Evolutionary conservation across 2,113 vertebrate genomes (phyloP).

Genomic region (Aldabrachelys gigantea): DNA sequence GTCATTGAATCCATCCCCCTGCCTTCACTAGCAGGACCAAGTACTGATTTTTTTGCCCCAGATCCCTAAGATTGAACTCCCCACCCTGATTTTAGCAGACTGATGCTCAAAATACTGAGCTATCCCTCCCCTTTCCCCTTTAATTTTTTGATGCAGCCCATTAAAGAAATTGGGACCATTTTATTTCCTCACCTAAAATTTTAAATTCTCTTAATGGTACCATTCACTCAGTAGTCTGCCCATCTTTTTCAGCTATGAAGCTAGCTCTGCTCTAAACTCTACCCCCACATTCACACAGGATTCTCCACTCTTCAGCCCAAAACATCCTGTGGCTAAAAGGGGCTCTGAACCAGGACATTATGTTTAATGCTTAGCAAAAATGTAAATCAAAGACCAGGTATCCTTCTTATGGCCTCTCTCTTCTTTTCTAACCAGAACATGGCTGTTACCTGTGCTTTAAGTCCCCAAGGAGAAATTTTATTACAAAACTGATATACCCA

Average conservation of each 20-base stretch:
- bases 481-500: neutral
- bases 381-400: accelerated
- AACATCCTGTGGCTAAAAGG: neutral
- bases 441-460: neutral
- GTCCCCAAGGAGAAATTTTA: neutral
- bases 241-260: neutral
- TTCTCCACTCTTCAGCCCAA: neutral
- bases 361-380: neutral
- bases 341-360: neutral
- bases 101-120: too few relatives aligned
- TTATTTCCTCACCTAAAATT: neutral
- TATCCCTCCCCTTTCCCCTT: too few relatives aligned
- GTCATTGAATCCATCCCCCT: too few relatives aligned
- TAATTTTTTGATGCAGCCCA: neutral
- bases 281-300: neutral
- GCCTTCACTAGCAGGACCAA: too few relatives aligned
- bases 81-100: too few relatives aligned
- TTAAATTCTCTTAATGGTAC: neutral
- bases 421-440: neutral
- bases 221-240: neutral
- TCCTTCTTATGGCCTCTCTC: neutral
- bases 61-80: too few relatives aligned
- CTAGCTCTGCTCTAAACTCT: neutral
- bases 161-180: neutral
- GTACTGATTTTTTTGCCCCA: too few relatives aligned